A percentile compares a stretch with the other conserved stretches of the same genome.
Evolutionary conservation across 2,113 vertebrate genomes (phyloP).

Genomic region (Myotis yumanensis): DNA sequence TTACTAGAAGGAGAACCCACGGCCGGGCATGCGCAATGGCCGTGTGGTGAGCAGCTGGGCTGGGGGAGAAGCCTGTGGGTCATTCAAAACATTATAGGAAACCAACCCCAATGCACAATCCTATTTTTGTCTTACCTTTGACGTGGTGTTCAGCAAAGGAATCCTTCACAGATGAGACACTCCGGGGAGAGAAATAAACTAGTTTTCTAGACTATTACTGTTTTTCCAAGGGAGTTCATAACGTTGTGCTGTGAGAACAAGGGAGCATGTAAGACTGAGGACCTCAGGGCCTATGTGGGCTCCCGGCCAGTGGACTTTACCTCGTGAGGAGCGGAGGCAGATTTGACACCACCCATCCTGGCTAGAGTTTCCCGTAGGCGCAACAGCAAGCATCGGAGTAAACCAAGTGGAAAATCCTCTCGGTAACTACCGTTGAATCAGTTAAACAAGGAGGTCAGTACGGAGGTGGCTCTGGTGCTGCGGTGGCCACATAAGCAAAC

Average conservation of each 20-base stretch:
- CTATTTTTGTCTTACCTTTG: constrained; percentile 60
- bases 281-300: not conserved
- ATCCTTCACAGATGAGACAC: not conserved
- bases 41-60: not conserved
- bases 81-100: not conserved
- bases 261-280: not conserved
- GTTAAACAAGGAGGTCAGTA: not conserved
- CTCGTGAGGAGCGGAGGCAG: constrained; percentile 48
- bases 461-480: not conserved
- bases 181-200: constrained; percentile 37
- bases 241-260: not conserved
- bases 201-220: not conserved
- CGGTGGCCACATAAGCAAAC: not conserved
- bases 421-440: not conserved
- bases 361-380: not conserved
- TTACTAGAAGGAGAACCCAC: not conserved
- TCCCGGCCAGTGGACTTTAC: constrained; percentile 63
- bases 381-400: not conserved
- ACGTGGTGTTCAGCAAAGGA: not conserved
- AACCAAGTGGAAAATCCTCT: constrained; percentile 55
- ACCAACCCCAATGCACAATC: not conserved
- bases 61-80: not conserved
- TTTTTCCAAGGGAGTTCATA: constrained; percentile 25
- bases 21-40: accelerated
- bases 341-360: not conserved